Conservation (phyloP, 2,113 vertebrate species). For the Cyanistes caeruleus region DNA sequence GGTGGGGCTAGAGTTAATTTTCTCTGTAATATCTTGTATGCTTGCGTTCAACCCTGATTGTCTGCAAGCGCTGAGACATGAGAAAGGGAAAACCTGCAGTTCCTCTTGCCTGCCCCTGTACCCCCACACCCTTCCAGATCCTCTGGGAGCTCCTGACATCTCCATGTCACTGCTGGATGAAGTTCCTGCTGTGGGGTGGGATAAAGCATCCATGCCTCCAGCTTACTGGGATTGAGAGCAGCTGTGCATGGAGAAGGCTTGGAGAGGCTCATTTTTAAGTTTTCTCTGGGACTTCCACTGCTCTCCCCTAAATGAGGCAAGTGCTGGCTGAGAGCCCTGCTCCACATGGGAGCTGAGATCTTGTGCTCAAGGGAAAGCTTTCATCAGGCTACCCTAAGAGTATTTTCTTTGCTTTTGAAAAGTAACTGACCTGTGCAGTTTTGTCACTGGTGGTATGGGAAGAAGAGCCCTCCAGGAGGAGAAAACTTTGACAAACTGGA, state of each 20-base stretch:
- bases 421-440: rapidly evolving
- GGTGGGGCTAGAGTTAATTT: not conserved
- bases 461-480: not conserved
- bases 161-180: not conserved
- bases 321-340: not conserved
- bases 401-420: not conserved
- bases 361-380: not conserved
- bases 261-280: not conserved
- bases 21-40: not conserved
- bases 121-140: not conserved
- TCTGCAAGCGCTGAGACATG: not conserved
- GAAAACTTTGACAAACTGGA: not conserved
- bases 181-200: not conserved
- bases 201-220: not conserved
- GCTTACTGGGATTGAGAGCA: rapidly evolving
- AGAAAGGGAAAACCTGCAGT: not conserved
- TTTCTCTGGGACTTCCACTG: not conserved
- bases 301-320: not conserved
- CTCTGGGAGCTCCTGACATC: not conserved
- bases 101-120: not conserved
- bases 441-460: not conserved
- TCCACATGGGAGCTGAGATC: not conserved
- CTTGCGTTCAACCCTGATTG: not conserved
- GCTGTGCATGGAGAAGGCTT: not conserved
- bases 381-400: not conserved